Base-by-base conservation (phyloP, 2,797 vertebrate species). In the Carapus acus region DNA sequence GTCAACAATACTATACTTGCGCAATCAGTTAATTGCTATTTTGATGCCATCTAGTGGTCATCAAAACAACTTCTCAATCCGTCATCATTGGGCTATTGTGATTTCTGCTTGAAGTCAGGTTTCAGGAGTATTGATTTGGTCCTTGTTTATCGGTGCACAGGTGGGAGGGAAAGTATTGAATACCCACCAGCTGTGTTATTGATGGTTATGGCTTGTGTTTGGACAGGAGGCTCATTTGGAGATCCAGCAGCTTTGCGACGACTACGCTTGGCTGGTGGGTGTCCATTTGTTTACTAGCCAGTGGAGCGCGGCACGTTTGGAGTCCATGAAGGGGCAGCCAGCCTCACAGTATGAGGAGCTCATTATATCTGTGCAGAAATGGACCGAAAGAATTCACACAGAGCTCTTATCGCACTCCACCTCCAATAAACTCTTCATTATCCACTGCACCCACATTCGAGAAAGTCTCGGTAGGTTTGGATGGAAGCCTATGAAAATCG, bases 221-320 rank as follows among this genome's bases (percentile, higher is more conserved):
- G 49, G 11, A 36, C 74, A 95, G 92, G 85, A 68, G 13, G 79
- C 84, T 2, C 62, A 82, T 17, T 3, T 11, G 6, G 90, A 93
- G 50, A 78, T 88, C 1, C 74, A 81, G 20, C 73, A 77, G 54
- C 71, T 91, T 62, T 91, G 80, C 64, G 41, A 58, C 14, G 55
- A 56, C 0, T 70, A 83, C 41, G 42, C 69, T 1, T 92, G 91
- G 91, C 12, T 93, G 65, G 40, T 47, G 17, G 75, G 81, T 18
- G 60, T 88, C 37, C 69, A 83, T 42, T 29, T 69, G 14, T 90
- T 88, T 45, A 66, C 86, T 8, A 58, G 44, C 37, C 43, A 67
- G 29, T 91, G 91, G 90, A 81, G 69, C 15, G 18, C 8, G 27
- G 24, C 49, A 37, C 74, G 74, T 50, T 49, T 89, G 65, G 85